Evolutionary conservation across 2,797 vertebrate genomes (phyloP).

Genomic region (Takifugu rubripes): DNA sequence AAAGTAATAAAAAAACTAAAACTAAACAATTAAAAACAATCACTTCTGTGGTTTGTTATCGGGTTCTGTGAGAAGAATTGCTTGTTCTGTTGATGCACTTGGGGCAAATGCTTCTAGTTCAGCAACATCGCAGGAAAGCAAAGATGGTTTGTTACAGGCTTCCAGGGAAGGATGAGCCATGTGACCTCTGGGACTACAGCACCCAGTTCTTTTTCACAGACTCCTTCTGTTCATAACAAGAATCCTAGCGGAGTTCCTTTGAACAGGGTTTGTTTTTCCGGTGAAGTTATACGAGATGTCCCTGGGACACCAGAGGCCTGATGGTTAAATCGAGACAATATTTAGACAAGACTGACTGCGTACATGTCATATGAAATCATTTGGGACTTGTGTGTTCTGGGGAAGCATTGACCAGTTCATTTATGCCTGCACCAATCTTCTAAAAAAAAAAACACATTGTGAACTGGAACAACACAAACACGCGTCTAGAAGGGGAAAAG

Average conservation of each 20-base stretch:
- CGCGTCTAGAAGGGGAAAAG: neutral
- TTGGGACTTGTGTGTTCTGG: neutral
- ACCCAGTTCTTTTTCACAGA: no score
- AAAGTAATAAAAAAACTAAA: no score
- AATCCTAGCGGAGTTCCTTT: no score
- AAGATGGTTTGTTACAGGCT: neutral
- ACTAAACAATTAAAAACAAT: no score
- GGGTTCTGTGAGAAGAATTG: no score
- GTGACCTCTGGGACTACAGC: neutral
- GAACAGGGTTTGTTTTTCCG: constrained; percentile 24
- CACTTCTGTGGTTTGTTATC: no score
- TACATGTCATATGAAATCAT: neutral
- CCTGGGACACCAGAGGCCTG: neutral
- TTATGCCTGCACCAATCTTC: neutral
- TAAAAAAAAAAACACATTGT: neutral
- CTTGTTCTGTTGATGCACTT: no score
- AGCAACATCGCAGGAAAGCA: neutral
- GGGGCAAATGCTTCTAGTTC: no score
- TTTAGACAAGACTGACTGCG: constrained; percentile 2
- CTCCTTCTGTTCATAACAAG: no score
- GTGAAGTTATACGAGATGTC: constrained; percentile 5
- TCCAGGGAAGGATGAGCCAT: neutral
- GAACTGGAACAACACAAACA: neutral
- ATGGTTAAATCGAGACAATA: neutral
- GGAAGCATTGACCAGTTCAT: neutral